phyloP scores from a whole-genome alignment of 2,888 invertebrate species.

The Mythimna pallens region DNA sequence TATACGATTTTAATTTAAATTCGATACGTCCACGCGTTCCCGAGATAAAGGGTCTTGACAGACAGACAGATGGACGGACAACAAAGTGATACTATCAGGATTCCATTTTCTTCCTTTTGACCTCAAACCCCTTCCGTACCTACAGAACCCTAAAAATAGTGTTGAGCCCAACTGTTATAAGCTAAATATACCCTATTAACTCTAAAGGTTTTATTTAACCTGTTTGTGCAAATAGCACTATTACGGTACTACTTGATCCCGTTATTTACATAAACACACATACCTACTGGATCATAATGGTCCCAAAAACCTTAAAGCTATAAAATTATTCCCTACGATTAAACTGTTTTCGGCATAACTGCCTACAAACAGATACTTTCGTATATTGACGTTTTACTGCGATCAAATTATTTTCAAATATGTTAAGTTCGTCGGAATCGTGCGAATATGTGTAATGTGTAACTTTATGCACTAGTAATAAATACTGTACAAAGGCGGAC shows the following conservation, averaged over 20 bases:
- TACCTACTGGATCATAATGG: conserved; percentile 2
- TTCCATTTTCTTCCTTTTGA: no score
- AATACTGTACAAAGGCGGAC: no score
- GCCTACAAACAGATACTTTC: conserved; percentile 26
- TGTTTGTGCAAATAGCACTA: conserved; percentile 7
- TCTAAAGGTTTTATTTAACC: conserved; percentile 14
- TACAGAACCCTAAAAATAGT: no score
- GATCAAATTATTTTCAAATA: conserved; percentile 23
- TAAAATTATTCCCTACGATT: conserved; percentile 48
- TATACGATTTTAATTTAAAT: no score
- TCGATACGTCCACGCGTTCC: no score
- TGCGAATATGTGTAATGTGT: not conserved
- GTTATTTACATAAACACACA: conserved; percentile 27
- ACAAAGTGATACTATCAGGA: no score
- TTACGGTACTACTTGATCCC: not conserved
- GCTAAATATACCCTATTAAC: conserved; percentile 3
- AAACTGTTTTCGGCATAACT: conserved; percentile 48
- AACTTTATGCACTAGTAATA: no score
- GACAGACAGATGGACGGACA: no score
- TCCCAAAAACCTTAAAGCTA: conserved; percentile 25
- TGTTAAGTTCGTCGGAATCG: not conserved
- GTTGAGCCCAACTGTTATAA: no score
- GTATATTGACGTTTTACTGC: conserved; percentile 18
- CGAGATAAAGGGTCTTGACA: no score
- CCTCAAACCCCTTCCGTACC: no score